Conservation (phyloP, 2,797 vertebrate genomes). For the Hyperoplus immaculatus region DNA sequence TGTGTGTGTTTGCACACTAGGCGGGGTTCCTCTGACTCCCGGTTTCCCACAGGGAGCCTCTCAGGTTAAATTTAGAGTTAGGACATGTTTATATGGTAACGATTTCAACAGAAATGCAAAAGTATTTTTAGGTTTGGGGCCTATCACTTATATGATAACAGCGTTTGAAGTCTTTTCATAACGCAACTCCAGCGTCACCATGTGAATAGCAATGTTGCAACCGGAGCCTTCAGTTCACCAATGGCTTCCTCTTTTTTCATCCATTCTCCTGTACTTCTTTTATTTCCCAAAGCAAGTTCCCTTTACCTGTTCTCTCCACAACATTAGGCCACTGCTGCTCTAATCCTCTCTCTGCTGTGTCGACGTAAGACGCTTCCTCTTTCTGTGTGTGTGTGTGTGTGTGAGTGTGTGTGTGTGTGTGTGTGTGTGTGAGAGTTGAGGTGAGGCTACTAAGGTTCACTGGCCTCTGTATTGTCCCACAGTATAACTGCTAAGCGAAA, state of each 20-base stretch:
- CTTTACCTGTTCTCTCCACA: background rate
- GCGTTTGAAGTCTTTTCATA: too few relatives aligned
- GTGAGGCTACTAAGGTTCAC: too few relatives aligned
- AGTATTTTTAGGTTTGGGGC: too few relatives aligned
- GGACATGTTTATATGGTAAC: background rate
- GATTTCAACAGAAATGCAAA: too few relatives aligned
- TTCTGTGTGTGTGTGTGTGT: constrained; percentile 20
- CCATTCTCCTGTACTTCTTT: background rate
- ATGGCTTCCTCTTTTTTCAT: background rate
- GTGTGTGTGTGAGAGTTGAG: constrained; percentile 18
- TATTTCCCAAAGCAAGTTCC: background rate
- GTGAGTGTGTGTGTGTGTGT: constrained; percentile 12
- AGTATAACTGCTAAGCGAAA: background rate
- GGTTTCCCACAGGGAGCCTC: constrained; percentile 37
- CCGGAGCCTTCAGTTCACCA: constrained; percentile 19
- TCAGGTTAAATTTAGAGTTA: constrained; percentile 65
- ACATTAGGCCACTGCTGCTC: background rate
- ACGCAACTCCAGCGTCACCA: too few relatives aligned
- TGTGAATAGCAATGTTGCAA: background rate
- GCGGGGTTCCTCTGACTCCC: constrained; percentile 23
- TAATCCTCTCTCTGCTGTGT: constrained; percentile 1
- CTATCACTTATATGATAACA: too few relatives aligned
- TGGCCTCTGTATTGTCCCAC: constrained; percentile 24
- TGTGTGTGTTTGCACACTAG: background rate
- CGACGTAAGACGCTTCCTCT: constrained; percentile 52